These are phyloP conservation scores for Esox lucius DNA, from an alignment of 2,797 vertebrate species.

Conservation along the genomic window DNA sequence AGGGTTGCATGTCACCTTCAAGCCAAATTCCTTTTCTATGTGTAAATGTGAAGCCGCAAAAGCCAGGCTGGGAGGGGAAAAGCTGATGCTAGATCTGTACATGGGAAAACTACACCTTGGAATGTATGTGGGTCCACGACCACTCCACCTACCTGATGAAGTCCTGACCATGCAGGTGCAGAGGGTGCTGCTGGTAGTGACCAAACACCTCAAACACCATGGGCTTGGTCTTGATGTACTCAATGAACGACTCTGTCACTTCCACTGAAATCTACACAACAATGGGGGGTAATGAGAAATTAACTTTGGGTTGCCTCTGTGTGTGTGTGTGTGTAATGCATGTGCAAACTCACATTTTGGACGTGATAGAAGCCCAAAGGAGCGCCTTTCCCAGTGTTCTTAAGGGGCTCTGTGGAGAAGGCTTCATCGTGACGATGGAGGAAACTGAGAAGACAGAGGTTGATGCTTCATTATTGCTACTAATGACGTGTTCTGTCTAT, in stretches of 20 bases:
- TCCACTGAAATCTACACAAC: conserved; percentile 88
- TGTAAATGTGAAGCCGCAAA: background rate
- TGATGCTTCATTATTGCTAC: background rate
- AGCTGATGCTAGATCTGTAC: background rate
- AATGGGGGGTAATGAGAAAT: conserved; percentile 18
- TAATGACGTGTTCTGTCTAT: background rate
- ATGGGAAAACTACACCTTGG: background rate
- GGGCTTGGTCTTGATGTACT: conserved; percentile 95
- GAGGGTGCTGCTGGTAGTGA: conserved; percentile 94
- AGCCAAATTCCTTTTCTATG: too few species aligned
- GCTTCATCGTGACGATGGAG: conserved; percentile 98
- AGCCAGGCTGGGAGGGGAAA: background rate
- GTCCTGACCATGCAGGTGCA: conserved; percentile 93
- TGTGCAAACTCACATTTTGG: conserved; percentile 86
- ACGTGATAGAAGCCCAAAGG: conserved; percentile 96
- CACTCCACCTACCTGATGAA: conserved; percentile 84
- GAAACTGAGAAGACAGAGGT: conserved; percentile 76
- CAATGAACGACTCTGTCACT: conserved; percentile 96
- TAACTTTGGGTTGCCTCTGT: background rate
- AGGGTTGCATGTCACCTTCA: background rate
- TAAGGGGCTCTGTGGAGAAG: conserved; percentile 97
- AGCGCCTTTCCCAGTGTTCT: conserved; percentile 90
- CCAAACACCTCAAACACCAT: conserved; percentile 98
- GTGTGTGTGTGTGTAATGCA: background rate
- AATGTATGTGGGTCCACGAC: background rate